Evolutionary conservation across 2,888 invertebrate species (phyloP), one percentile per base, ranked within the genome.

Genomic region (Magallana nippona): DNA sequence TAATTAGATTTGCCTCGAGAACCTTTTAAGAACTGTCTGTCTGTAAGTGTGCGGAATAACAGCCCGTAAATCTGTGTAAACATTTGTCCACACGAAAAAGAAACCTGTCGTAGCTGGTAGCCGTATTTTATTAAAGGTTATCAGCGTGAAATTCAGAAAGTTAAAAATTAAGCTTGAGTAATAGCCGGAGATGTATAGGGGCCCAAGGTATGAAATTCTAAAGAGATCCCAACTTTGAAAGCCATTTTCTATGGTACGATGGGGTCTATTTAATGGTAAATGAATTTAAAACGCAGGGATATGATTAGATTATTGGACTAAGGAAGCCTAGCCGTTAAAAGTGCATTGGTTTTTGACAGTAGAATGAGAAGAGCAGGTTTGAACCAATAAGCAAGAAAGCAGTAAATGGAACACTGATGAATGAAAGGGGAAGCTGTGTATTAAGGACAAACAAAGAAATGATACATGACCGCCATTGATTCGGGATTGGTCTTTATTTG

Each of bases 221-320:
- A 22, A 22, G 22, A 27, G 27, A 32, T 22, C 32, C 32, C 22
- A 15, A 27, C 22, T 27, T 15, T 27, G 5, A 22, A 71, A 71
- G 71, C 22, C 22, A 71, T 71, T 71, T 27, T 27, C 27, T 32
- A 27, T 22, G 32, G 71, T 32, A 15, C 17, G 32, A 71, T 71
- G 10, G 44, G 27, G 22, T 71, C 71, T 27, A 27, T 71, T 71
- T 27, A 71, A 22, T 71, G 71, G 71, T 32, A 15, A 71, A 32
- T 2, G 71, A 22, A 71, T 71, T 22, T 27, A 71, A 71, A 13
- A 10, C 27, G 22, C 27, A 13, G 19, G 71, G 22, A 10, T 44
- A 44, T 71, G 71, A 71, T 71, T 22, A 71, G 71, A 71, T 71
- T 71, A 71, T 71, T 71, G 71, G 71, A 27, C 71, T 71, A 44